Percentiles rank a stretch among this genome's conserved stretches.
These are phyloP conservation scores for Allacma fusca DNA, from an alignment of 2,888 invertebrate genomes.

Conservation along the genomic window DNA sequence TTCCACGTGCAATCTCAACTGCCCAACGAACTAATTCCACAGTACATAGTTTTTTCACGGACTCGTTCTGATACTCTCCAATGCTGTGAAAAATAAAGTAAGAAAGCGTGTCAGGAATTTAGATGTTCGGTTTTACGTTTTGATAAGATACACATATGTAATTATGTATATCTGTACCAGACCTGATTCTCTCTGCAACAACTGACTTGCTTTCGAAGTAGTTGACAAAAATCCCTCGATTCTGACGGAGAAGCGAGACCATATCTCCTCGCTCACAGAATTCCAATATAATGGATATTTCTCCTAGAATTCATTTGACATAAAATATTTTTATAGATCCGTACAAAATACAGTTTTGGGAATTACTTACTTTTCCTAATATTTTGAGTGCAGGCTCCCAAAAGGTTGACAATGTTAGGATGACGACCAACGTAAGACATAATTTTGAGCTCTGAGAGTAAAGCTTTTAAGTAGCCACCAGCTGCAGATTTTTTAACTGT, in stretches of 20 bases:
- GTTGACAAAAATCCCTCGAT: constrained; percentile 25
- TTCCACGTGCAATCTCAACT: constrained; percentile 46
- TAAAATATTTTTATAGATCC: no score
- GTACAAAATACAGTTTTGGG: no score
- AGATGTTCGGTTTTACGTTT: no score
- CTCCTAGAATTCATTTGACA: neutral
- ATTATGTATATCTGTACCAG: no score
- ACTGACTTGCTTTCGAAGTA: constrained; percentile 16
- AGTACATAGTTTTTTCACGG: constrained; percentile 37
- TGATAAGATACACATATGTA: no score
- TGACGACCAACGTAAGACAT: constrained; percentile 66
- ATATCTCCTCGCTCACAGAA: constrained; percentile 40
- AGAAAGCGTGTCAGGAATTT: no score
- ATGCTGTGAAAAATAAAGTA: no score
- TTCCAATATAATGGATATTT: constrained; percentile 35
- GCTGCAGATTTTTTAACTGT: constrained; percentile 65
- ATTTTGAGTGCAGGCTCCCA: constrained; percentile 66
- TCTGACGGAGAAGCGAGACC: neutral
- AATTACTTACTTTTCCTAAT: constrained; percentile 32
- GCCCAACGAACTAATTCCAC: constrained; percentile 46
- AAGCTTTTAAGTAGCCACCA: constrained; percentile 65
- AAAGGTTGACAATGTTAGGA: constrained; percentile 65
- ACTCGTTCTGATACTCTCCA: constrained; percentile 34
- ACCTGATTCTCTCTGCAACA: neutral
- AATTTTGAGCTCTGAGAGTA: constrained; percentile 66